phyloP scores from a whole-genome alignment of 1,140 invertebrate species.

The Ctenoplectra terminalis region DNA sequence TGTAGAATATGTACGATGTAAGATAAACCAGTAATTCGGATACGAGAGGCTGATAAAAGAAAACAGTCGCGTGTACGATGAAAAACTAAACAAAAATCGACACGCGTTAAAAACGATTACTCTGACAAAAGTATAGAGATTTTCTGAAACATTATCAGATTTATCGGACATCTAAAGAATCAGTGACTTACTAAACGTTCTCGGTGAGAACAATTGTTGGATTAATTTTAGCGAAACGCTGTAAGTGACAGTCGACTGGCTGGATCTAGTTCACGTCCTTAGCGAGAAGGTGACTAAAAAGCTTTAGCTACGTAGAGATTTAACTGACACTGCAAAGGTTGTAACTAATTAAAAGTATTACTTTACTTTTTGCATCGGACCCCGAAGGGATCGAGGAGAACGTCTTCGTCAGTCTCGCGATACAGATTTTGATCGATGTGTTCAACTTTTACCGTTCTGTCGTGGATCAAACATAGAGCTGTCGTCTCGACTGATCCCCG shows the following conservation, averaged over 20 bases:
- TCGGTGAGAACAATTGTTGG: slow-evolving; percentile 30
- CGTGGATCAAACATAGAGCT: not conserved
- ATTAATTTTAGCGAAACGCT: slow-evolving; percentile 24
- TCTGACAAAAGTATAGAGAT: not conserved
- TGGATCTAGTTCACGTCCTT: slow-evolving; percentile 12
- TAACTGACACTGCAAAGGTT: slow-evolving; percentile 11
- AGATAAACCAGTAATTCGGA: not conserved
- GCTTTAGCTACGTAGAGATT: not conserved
- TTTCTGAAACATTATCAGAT: not conserved
- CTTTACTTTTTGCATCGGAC: not conserved
- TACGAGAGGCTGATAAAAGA: not conserved
- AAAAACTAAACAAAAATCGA: not conserved
- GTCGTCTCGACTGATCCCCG: not conserved
- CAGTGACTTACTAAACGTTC: slow-evolving; percentile 15
- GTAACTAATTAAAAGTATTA: slow-evolving; percentile 8
- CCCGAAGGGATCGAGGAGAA: not conserved
- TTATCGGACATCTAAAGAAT: not conserved
- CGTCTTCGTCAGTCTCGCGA: not conserved
- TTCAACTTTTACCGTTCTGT: not conserved
- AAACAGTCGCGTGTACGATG: not conserved
- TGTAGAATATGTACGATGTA: not conserved
- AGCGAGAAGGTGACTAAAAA: not conserved
- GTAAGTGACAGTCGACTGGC: not conserved
- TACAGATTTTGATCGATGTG: not conserved
- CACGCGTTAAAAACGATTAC: not conserved